Evolutionary conservation across 2,888 invertebrate species (phyloP), one percentile per base, ranked within the genome.

Genomic region (Pomacea canaliculata): DNA sequence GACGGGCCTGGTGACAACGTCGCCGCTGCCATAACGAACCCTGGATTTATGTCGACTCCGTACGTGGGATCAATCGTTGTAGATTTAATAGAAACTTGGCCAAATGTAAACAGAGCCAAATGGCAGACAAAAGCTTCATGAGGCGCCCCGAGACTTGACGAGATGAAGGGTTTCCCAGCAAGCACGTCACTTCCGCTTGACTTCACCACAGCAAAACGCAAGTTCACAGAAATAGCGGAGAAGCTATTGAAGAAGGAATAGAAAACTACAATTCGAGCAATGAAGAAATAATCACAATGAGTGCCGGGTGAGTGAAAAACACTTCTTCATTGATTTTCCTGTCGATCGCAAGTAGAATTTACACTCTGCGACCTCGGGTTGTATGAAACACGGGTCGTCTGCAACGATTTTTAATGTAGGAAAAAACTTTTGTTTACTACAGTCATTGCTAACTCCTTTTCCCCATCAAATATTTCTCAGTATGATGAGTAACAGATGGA

Each of bases 1-100:
- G 86, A 86, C 62, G 86, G 86, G 73, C 86, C 87, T 19, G 87
- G 86, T 27, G 86, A 87, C 71, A 87, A 78, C 49, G 87, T 85
- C 23, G 85, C 81, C 69, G 85, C 80, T 70, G 87, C 84, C 80
- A 82, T 82, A 67, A 62, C 19, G 56, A 74, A 68, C 69, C 74
- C 74, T 62, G 74, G 74, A 69, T 69, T 74, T 13, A 74, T 56
- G 68, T 74, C 74, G 69, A 69, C 74, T 37, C 74, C 74, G 74
- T 74, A 74, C 37, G 59, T 74, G 69, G 74, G 69, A 60, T 74
- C 74, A 74, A 74, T 74, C 74, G 74, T 74, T 62, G 69, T 63
- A 69, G 69, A 62, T 74, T 74, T 49, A 8, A 48, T 9, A 69
- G 60, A 46, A 69, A 69, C 68, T n/a, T 5, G n/a, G 37, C 27